Evolutionary conservation across 1,140 invertebrate species (phyloP).

Genomic region (Octopus bimaculoides): DNA sequence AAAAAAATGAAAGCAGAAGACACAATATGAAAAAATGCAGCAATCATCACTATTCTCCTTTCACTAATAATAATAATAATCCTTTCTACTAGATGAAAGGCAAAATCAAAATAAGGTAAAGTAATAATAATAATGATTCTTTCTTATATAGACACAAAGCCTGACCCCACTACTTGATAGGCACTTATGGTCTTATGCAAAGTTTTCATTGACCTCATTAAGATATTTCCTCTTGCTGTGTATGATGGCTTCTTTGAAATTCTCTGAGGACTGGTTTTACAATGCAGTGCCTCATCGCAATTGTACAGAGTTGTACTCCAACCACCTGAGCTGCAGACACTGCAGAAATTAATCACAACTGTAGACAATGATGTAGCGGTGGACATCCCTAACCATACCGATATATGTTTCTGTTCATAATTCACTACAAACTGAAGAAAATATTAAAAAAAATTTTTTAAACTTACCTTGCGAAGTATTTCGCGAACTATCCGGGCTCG

Average conservation of each 20-base stretch:
- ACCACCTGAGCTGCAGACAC: background rate
- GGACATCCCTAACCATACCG: constrained; percentile 60
- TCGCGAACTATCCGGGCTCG: background rate
- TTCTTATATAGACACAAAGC: background rate
- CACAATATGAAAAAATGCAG: background rate
- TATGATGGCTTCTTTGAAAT: too few relatives aligned
- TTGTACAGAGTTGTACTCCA: too few relatives aligned
- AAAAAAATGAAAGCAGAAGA: constrained; percentile 10
- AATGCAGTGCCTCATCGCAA: too few relatives aligned
- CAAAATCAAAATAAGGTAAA: background rate
- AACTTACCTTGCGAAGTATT: constrained; percentile 3
- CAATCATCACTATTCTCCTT: background rate
- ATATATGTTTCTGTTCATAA: constrained; percentile 81
- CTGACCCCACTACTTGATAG: background rate
- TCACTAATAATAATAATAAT: background rate
- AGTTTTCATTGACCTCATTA: too few relatives aligned
- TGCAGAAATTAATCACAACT: background rate
- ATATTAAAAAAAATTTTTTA: constrained; percentile 8
- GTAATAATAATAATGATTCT: background rate
- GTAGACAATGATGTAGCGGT: background rate
- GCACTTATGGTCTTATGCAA: background rate
- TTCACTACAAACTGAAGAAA: constrained; percentile 69
- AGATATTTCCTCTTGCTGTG: too few relatives aligned
- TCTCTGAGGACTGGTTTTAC: too few relatives aligned
- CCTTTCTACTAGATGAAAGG: background rate